Conservation (phyloP, 2,797 vertebrate species). For the Chloroceryle inda region DNA sequence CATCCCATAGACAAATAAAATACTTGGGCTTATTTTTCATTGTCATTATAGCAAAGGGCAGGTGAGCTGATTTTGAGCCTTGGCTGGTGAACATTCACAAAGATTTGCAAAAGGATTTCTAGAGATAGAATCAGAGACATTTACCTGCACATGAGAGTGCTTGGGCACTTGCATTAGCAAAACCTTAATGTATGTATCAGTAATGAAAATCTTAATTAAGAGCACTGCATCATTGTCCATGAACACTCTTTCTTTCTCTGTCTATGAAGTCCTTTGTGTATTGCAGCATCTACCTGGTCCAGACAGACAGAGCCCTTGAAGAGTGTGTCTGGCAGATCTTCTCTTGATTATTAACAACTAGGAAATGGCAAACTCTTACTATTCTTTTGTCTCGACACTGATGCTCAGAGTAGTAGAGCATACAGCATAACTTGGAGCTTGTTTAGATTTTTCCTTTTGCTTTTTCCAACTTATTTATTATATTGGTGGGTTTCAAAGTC, state of each 20-base stretch:
- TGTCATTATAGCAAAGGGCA: conserved; percentile 55
- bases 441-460: conserved; percentile 45
- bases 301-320: conserved; percentile 79
- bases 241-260: conserved; percentile 77
- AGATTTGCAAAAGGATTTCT: conserved; percentile 47
- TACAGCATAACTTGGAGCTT: conserved; percentile 61
- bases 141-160: conserved; percentile 81
- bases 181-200: conserved; percentile 87
- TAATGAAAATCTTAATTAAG: conserved; percentile 89
- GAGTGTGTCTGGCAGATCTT: conserved; percentile 81
- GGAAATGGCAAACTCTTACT: conserved; percentile 75
- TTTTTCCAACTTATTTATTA: conserved; percentile 60
- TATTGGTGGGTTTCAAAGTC: conserved; percentile 68
- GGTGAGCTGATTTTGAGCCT: conserved; percentile 40
- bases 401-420: conserved; percentile 65
- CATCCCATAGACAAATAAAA: conserved; percentile 12
- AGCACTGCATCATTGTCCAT: conserved; percentile 83
- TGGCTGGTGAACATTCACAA: not conserved
- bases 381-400: conserved; percentile 77
- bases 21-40: not conserved
- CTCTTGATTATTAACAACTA: conserved; percentile 79
- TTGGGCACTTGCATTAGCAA: conserved; percentile 79
- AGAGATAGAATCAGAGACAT: conserved; percentile 82
- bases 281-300: conserved; percentile 79
- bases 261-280: conserved; percentile 80